Percentiles rank a stretch among this genome's conserved stretches.
Evolutionary conservation across 2,113 vertebrate species (phyloP).

Genomic region (Phoxinus phoxinus): DNA sequence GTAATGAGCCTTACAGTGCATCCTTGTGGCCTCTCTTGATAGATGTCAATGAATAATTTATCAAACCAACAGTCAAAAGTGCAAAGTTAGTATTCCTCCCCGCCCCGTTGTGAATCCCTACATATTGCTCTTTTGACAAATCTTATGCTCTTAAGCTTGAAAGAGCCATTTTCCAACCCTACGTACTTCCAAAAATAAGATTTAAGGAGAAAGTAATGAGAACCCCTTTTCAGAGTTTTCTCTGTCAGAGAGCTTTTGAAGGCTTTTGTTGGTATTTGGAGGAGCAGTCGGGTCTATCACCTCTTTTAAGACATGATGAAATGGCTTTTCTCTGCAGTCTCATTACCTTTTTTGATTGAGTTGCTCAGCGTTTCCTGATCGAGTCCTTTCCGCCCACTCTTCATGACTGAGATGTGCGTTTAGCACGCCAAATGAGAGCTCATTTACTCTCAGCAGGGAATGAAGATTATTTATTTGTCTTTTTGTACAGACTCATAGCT

Average conservation of each 20-base stretch:
- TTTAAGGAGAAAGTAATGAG: constrained; percentile 22
- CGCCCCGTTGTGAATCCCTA: not conserved
- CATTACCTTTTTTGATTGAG: constrained; percentile 25
- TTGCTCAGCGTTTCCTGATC: constrained; percentile 13
- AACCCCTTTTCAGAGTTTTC: not conserved
- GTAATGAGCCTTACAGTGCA: constrained; percentile 20
- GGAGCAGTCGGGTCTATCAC: constrained; percentile 21
- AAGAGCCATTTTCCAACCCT: constrained; percentile 10
- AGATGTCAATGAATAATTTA: constrained; percentile 27
- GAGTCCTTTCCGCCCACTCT: constrained; percentile 8
- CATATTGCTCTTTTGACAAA: not conserved
- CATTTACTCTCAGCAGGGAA: constrained; percentile 6
- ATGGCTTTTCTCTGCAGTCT: constrained; percentile 10
- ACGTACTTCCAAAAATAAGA: constrained; percentile 1
- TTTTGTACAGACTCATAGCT: not conserved
- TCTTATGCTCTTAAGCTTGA: not conserved
- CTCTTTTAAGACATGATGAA: constrained; percentile 38
- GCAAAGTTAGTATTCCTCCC: not conserved
- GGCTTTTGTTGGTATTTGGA: constrained; percentile 9
- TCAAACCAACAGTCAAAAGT: constrained; percentile 16
- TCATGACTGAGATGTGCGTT: constrained; percentile 17
- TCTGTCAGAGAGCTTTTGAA: constrained; percentile 12
- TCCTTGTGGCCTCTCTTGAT: not conserved
- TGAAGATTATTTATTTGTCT: not conserved
- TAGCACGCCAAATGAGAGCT: not conserved